Percentiles rank a stretch among this genome's conserved stretches.
Evolutionary conservation across 2,113 vertebrate species (phyloP).

Genomic region (Bostrychus sinensis): DNA sequence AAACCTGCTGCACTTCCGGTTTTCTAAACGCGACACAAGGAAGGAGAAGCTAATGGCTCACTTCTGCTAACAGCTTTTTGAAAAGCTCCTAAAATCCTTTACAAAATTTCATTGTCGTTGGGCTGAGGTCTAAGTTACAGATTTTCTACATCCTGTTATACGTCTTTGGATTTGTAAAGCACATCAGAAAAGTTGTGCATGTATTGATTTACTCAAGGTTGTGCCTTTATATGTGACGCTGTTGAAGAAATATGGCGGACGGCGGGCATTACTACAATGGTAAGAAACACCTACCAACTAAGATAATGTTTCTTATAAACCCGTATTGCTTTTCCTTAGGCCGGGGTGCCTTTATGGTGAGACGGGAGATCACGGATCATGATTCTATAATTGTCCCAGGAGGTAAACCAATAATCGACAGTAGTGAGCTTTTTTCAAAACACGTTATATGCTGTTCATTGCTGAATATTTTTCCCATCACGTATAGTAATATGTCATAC

Average conservation of each 20-base stretch:
- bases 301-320: constrained; percentile 20
- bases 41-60: constrained; percentile 12
- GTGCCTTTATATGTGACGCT: constrained; percentile 25
- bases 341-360: constrained; percentile 36
- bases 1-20: background rate
- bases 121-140: background rate
- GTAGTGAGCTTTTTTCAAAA: background rate
- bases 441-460: background rate
- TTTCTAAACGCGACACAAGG: background rate
- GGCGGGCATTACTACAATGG: constrained; percentile 75
- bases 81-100: background rate
- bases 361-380: constrained; percentile 65
- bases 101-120: background rate
- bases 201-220: background rate
- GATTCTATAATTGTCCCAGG: constrained; percentile 18
- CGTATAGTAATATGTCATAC: too few relatives aligned
- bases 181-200: background rate
- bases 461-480: background rate
- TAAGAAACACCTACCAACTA: constrained; percentile 38
- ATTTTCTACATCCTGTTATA: background rate
- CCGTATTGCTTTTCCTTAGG: constrained; percentile 46
- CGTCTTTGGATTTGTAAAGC: background rate
- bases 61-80: constrained; percentile 14
- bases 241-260: constrained; percentile 72
- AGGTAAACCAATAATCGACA: constrained; percentile 61